Evolutionary conservation across 2,888 invertebrate species (phyloP), one percentile per base, ranked within the genome.

Genomic region (Marasmarcha lunaedactyla): DNA sequence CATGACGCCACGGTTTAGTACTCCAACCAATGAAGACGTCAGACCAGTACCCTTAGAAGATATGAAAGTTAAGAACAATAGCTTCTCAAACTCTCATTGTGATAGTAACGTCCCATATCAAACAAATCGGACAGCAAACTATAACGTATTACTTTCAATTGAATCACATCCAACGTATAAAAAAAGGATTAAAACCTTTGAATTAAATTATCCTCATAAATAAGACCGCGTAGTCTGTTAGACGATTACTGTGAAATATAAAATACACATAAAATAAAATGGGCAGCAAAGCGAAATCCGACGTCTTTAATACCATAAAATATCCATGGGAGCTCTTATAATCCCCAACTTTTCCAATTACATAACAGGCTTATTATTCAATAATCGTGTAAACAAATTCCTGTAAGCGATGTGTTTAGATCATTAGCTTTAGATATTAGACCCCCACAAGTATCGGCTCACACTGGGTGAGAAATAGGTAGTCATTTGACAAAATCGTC

Each of bases 1-100:
- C 78, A 76, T 63, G 78, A 76, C 79, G 79, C 77, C 58, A 81
- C 78, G 76, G 79, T 81, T 79, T 74, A 81, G 74, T 70, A 67
- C 68, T 69, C 65, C 76, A 74, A 63, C 57, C 3, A 69, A 81
- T 83, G 73, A 81, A 81, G 78, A 83, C 69, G 74, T 81, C 81
- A 83, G 68, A 64, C 55, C 60, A 51, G 49, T 50, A 64, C 63
- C 55, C 57, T 58, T 59, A 20, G 4, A 51, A 62, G 69, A 73
- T 72, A 70, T 55, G 63, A 59, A 60, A 64, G 59, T 48, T 48
- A 52, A 53, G 64, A 72, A 77, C 76, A 78, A 79, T 79, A 63
- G 74, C 62, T 34, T 4, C 9, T 34, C 9, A 59, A 64, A 59
- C 61, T 68, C 65, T 65, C 63, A 63, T 68, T 66, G 61, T 66